phyloP scores from a whole-genome alignment of 2,888 invertebrate genomes.

The Acleris sparsana region DNA sequence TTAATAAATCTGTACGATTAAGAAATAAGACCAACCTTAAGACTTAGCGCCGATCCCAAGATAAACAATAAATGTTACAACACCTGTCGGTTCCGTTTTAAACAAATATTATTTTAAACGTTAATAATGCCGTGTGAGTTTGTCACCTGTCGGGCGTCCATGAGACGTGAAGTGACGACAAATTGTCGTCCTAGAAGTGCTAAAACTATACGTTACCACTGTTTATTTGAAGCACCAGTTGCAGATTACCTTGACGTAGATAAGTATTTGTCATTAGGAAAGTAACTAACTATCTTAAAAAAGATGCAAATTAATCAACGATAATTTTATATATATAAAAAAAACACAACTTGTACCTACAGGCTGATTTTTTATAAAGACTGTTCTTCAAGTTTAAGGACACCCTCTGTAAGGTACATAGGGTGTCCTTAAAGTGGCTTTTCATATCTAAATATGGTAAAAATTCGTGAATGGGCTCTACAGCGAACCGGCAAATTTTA shows the following conservation, averaged over 20 bases:
- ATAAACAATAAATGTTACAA: neutral
- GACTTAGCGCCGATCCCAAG: neutral
- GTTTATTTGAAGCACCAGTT: neutral
- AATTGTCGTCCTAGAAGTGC: slow-evolving; percentile 1
- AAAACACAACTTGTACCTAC: too few relatives aligned
- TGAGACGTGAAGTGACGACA: slow-evolving; percentile 1
- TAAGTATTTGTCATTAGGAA: too few relatives aligned
- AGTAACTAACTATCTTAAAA: too few relatives aligned
- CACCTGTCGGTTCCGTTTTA: neutral
- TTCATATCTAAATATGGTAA: too few relatives aligned
- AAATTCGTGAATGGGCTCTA: too few relatives aligned
- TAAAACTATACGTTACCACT: neutral
- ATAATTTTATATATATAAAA: too few relatives aligned
- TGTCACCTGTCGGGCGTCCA: slow-evolving; percentile 1
- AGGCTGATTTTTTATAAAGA: too few relatives aligned
- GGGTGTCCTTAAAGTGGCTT: too few relatives aligned
- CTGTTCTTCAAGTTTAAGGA: too few relatives aligned
- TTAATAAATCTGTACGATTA: neutral
- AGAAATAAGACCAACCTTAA: neutral
- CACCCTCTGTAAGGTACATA: too few relatives aligned
- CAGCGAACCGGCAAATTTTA: too few relatives aligned
- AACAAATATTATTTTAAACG: slow-evolving; percentile 12
- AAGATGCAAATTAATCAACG: too few relatives aligned
- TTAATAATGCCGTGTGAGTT: neutral
- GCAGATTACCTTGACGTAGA: neutral